A percentile compares a stretch with the other conserved stretches of the same genome.
Evolutionary conservation across 2,797 vertebrate genomes (phyloP).

Genomic region (Pelobates cultripes): DNA sequence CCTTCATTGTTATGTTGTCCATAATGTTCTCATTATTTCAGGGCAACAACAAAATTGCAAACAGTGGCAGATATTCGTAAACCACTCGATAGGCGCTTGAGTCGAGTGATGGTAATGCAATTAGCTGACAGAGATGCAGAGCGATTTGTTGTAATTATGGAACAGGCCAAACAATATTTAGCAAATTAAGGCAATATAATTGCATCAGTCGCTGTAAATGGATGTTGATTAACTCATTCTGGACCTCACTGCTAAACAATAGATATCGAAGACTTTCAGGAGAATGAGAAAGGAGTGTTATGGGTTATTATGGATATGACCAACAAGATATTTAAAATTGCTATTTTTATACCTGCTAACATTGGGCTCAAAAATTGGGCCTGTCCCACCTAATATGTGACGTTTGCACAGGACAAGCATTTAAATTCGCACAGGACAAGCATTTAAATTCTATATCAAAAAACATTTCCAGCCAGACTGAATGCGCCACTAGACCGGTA

Average conservation of each 20-base stretch:
- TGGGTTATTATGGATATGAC: slow-evolving; percentile 3
- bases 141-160: slow-evolving; percentile 55
- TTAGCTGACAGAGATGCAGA: slow-evolving; percentile 49
- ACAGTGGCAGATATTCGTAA: slow-evolving; percentile 48
- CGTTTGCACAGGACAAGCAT: slow-evolving; percentile 20
- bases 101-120: slow-evolving; percentile 49
- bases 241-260: slow-evolving; percentile 1
- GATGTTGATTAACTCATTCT: slow-evolving; percentile 44
- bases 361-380: too few relatives aligned
- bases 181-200: slow-evolving; percentile 55
- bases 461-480: not conserved
- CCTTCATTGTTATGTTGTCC: slow-evolving; percentile 41
- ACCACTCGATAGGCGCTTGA: slow-evolving; percentile 47
- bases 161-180: slow-evolving; percentile 55
- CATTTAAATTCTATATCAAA: slow-evolving; percentile 35
- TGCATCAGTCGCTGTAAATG: slow-evolving; percentile 43
- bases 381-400: too few relatives aligned
- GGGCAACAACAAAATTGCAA: slow-evolving; percentile 41
- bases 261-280: not conserved
- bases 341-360: too few relatives aligned
- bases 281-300: not conserved
- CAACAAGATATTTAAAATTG: slow-evolving; percentile 1
- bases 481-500: too few relatives aligned
- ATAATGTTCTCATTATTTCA: slow-evolving; percentile 44
- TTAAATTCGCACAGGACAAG: slow-evolving; percentile 29